These are phyloP conservation scores for Atta cephalotes DNA, from an alignment of 1,140 invertebrate species.

Conservation along the genomic window DNA sequence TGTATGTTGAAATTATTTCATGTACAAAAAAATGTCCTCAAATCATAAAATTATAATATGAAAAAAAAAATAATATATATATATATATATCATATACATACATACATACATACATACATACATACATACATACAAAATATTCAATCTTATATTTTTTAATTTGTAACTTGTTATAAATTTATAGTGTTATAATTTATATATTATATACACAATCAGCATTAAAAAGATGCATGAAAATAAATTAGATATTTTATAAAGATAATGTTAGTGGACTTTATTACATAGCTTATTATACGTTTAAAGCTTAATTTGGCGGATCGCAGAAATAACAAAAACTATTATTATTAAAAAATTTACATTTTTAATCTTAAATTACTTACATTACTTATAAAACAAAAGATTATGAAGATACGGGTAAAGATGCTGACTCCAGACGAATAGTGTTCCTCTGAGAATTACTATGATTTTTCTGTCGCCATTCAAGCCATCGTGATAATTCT, in stretches of 20 bases:
- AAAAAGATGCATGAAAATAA: not conserved
- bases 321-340: not conserved
- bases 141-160: slow-evolving; percentile 4
- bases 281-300: not conserved
- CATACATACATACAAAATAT: not conserved
- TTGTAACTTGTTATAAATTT: slow-evolving; percentile 13
- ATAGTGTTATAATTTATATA: slow-evolving; percentile 18
- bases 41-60: not conserved
- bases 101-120: not conserved
- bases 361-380: slow-evolving; percentile 9
- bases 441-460: slow-evolving; percentile 78
- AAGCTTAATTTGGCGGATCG: not conserved
- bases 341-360: not conserved
- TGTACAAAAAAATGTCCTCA: not conserved
- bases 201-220: not conserved
- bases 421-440: slow-evolving; percentile 84
- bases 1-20: not conserved
- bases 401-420: slow-evolving; percentile 80
- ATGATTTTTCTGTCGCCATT: slow-evolving; percentile 89
- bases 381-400: slow-evolving; percentile 51
- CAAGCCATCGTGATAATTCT: slow-evolving; percentile 90
- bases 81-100: not conserved
- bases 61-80: not conserved
- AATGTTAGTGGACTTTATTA: slow-evolving; percentile 2
- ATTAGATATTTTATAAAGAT: not conserved